These are phyloP conservation scores for Pogonophryne albipinna DNA, from an alignment of 2,797 vertebrate genomes.

Conservation along the genomic window DNA sequence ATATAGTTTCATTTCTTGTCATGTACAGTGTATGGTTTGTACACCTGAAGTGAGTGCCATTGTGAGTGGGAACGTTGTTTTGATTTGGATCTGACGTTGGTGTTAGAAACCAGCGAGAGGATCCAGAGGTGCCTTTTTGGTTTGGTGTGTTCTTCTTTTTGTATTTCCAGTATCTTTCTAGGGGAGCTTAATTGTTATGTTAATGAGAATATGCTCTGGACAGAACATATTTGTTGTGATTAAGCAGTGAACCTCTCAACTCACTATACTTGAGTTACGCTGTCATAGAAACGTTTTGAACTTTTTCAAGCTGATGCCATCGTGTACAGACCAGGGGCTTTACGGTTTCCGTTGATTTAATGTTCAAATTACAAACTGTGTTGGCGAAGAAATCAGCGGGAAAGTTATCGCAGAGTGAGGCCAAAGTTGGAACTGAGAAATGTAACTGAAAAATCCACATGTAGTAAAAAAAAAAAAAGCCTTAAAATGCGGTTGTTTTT, in stretches of 20 bases:
- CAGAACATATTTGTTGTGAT: slow-evolving; percentile 79
- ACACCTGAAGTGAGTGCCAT: slow-evolving; percentile 61
- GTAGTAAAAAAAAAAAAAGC: slow-evolving; percentile 5
- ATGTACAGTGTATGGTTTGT: slow-evolving; percentile 68
- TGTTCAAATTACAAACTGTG: slow-evolving; percentile 4
- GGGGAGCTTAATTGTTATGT: slow-evolving; percentile 81
- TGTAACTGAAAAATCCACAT: slow-evolving; percentile 43
- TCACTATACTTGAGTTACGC: slow-evolving; percentile 78
- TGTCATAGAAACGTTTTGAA: slow-evolving; percentile 58
- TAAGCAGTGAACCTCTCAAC: slow-evolving; percentile 85
- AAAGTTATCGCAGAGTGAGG: slow-evolving; percentile 16
- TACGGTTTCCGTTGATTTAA: background rate
- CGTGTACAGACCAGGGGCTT: slow-evolving; percentile 8
- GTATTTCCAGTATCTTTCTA: slow-evolving; percentile 61
- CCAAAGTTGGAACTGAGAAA: slow-evolving; percentile 31
- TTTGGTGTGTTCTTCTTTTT: slow-evolving; percentile 53
- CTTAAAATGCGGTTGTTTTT: slow-evolving; percentile 23
- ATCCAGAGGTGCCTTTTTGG: slow-evolving; percentile 82
- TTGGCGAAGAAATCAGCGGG: background rate
- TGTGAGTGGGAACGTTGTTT: slow-evolving; percentile 39
- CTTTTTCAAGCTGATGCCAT: slow-evolving; percentile 43
- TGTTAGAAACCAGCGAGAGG: slow-evolving; percentile 45
- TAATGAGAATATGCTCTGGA: slow-evolving; percentile 76
- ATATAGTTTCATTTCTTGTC: slow-evolving; percentile 65
- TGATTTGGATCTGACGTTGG: slow-evolving; percentile 50